A percentile compares a stretch with the other conserved stretches of the same genome.
Evolutionary conservation across 35 echinoderm and acorn worm genomes (phyloP).

Genomic region (Apostichopus japonicus): DNA sequence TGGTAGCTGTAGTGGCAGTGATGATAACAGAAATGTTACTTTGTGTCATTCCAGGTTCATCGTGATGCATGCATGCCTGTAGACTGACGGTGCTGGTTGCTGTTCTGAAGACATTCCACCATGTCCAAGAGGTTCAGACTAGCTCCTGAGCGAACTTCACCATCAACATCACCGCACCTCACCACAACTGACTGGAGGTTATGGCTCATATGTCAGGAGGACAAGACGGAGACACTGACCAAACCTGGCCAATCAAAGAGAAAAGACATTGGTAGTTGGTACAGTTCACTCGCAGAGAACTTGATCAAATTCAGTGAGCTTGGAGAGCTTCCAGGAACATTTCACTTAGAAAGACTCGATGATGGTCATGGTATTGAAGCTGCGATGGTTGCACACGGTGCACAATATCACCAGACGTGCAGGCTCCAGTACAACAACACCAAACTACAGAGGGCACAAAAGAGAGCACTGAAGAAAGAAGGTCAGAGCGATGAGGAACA

Average conservation of each 20-base stretch:
- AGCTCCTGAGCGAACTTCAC: too few species aligned
- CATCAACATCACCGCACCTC: too few species aligned
- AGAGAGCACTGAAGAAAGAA: conserved; percentile 27
- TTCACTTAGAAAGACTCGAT: conserved; percentile 57
- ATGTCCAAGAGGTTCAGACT: too few species aligned
- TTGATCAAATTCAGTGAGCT: conserved; percentile 31
- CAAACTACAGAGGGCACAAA: conserved; percentile 56
- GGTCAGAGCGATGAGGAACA: conserved; percentile 9
- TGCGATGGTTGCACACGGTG: conserved; percentile 45
- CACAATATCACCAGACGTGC: conserved; percentile 41
- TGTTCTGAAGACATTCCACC: too few species aligned
- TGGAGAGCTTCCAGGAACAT: neutral
- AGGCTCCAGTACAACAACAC: conserved; percentile 53
- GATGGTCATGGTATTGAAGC: conserved; percentile 57
- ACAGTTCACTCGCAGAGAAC: conserved; percentile 59
- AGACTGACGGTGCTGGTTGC: too few species aligned
- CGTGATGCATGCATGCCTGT: too few species aligned
- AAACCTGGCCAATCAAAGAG: neutral
- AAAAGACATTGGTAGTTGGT: conserved; percentile 58
- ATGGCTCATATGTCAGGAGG: too few species aligned
- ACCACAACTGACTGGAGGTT: too few species aligned
- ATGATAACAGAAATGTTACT: too few species aligned
- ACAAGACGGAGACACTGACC: too few species aligned
- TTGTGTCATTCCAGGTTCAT: too few species aligned
- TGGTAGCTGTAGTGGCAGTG: too few species aligned